Conservation (phyloP, 2,888 invertebrate genomes). For the Tetragonisca angustula region DNA sequence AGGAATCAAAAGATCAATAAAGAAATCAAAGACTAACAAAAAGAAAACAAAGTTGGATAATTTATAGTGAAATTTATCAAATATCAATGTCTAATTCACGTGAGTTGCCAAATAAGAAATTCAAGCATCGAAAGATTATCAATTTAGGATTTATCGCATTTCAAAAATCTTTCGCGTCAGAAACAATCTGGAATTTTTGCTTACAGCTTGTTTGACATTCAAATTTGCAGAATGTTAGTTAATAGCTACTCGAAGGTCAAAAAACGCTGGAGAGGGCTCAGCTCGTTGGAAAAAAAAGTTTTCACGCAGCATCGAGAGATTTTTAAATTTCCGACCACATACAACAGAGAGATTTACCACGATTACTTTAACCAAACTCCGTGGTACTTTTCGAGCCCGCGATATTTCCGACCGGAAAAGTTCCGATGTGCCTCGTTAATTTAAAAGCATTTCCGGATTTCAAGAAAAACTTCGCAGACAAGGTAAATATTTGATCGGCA, state of each 20-base stretch:
- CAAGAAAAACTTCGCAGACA: constrained; percentile 64
- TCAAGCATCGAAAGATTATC: neutral
- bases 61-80: neutral
- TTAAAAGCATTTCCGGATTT: constrained; percentile 62
- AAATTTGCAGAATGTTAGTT: constrained; percentile 12
- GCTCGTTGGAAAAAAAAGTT: neutral
- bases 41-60: neutral
- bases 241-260: constrained; percentile 7
- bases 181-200: constrained; percentile 20
- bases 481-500: constrained; percentile 53
- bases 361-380: constrained; percentile 42
- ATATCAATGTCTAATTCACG: neutral
- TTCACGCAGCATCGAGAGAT: neutral
- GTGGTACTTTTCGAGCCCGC: constrained; percentile 30
- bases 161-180: neutral
- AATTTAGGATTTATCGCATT: neutral
- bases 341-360: constrained; percentile 30
- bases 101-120: constrained; percentile 16
- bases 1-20: neutral
- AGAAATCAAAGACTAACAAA: neutral
- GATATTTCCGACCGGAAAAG: constrained; percentile 40
- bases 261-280: neutral
- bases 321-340: constrained; percentile 11
- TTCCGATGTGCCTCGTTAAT: constrained; percentile 61
- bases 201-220: neutral